Evolutionary conservation across 1,140 invertebrate species (phyloP).

Genomic region (Pseudomyrmex sp.): DNA sequence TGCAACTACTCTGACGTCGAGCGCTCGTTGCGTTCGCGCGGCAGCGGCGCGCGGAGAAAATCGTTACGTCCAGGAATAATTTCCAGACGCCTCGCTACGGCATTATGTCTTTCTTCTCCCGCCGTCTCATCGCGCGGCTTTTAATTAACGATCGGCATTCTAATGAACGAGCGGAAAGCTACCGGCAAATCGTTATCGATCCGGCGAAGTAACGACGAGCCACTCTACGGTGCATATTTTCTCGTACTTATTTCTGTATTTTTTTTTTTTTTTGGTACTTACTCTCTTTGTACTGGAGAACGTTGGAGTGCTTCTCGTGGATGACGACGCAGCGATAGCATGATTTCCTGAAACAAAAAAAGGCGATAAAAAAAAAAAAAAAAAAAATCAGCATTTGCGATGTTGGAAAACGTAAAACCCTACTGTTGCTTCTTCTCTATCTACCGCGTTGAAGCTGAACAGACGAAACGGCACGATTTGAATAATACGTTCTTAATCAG

Average conservation of each 20-base stretch:
- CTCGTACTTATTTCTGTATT: slow-evolving; percentile 38
- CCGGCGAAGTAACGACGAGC: slow-evolving; percentile 60
- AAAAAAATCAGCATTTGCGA: slow-evolving; percentile 20
- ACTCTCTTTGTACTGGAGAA: slow-evolving; percentile 98
- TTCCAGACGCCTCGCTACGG: slow-evolving; percentile 30
- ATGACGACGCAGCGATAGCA: slow-evolving; percentile 96
- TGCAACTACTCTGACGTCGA: slow-evolving; percentile 28
- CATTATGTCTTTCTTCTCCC: slow-evolving; percentile 26
- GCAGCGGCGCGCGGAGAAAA: slow-evolving; percentile 32
- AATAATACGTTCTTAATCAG: slow-evolving; percentile 11
- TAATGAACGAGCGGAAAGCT: slow-evolving; percentile 78
- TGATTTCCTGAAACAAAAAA: slow-evolving; percentile 84
- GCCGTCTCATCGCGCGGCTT: slow-evolving; percentile 74
- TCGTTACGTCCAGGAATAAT: slow-evolving; percentile 72
- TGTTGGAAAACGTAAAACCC: slow-evolving; percentile 38
- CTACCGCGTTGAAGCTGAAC: neutral
- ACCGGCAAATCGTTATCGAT: slow-evolving; percentile 72
- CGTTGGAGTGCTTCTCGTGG: slow-evolving; percentile 96
- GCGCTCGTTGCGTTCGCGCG: slow-evolving; percentile 5
- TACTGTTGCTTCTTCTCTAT: neutral
- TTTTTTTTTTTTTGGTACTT: slow-evolving; percentile 86
- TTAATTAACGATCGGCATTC: slow-evolving; percentile 81
- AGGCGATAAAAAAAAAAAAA: slow-evolving; percentile 62
- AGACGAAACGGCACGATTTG: neutral
- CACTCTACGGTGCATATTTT: neutral